Percentiles rank a stretch among this genome's conserved stretches.
Evolutionary conservation across 2,113 vertebrate genomes (phyloP).

Genomic region (Takifugu bimaculatus): DNA sequence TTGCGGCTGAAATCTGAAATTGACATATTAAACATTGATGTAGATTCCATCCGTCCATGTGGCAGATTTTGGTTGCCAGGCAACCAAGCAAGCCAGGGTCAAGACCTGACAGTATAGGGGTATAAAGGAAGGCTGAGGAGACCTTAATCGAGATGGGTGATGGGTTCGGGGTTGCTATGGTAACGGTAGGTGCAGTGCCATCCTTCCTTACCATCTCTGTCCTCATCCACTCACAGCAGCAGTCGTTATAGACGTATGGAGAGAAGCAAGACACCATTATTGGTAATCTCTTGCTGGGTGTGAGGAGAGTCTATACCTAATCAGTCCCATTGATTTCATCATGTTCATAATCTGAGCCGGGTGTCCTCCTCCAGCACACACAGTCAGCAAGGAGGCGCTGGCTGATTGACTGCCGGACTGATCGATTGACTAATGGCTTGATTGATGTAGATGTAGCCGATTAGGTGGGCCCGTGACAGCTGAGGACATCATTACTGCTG

Average conservation of each 20-base stretch:
- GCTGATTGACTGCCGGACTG: neutral
- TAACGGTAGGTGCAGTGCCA: conserved; percentile 30
- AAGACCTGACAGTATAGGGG: conserved; percentile 55
- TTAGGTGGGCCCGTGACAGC: conserved; percentile 4
- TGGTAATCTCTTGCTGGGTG: neutral
- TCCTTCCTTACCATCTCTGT: conserved; percentile 14
- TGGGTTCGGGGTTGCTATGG: conserved; percentile 45
- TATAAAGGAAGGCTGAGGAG: conserved; percentile 48
- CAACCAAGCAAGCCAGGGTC: conserved; percentile 42
- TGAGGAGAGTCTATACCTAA: neutral
- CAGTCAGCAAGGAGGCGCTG: neutral
- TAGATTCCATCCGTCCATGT: conserved; percentile 5
- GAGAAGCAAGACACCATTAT: neutral
- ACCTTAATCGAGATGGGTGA: conserved; percentile 30
- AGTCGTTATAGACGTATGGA: neutral
- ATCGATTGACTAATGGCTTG: conserved; percentile 1
- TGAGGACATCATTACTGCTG: neutral
- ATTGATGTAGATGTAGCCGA: neutral
- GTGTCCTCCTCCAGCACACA: neutral
- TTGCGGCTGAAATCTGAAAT: neutral
- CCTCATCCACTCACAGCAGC: conserved; percentile 3
- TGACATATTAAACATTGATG: too few species aligned
- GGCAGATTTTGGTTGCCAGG: conserved; percentile 51
- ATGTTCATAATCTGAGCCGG: neutral
- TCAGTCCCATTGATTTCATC: neutral